A percentile compares a stretch with the other conserved stretches of the same genome.
Evolutionary conservation across 2,113 vertebrate genomes (phyloP).

Genomic region (Cottus gobio): DNA sequence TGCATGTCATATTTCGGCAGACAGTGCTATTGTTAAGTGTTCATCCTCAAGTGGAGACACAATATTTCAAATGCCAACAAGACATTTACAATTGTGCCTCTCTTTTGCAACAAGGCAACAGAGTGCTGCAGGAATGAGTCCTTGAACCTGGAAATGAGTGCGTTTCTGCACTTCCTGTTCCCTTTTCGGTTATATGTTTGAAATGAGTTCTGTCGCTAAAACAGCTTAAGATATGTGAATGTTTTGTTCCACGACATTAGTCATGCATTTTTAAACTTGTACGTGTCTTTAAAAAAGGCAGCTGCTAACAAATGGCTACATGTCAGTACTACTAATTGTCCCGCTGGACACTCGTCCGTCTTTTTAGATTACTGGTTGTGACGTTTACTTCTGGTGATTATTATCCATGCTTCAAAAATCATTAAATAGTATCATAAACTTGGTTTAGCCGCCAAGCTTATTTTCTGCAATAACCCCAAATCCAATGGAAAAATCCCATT

Average conservation of each 20-base stretch:
- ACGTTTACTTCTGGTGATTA: too few species aligned
- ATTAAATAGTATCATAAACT: background rate
- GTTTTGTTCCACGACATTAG: background rate
- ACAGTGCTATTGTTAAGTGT: background rate
- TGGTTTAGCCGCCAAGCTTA: background rate
- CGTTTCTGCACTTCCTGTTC: background rate
- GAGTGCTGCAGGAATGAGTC: background rate
- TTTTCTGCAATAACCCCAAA: background rate
- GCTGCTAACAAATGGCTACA: too few species aligned
- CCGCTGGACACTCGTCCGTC: too few species aligned
- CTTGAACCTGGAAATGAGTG: background rate
- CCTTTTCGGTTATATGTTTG: background rate
- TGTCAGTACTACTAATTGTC: background rate
- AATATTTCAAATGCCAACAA: slow-evolving; percentile 4
- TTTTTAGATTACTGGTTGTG: too few species aligned
- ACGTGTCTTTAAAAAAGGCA: background rate
- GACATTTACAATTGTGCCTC: background rate
- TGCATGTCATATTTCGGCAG: slow-evolving; percentile 1
- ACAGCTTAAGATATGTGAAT: background rate
- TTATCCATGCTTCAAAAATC: too few species aligned
- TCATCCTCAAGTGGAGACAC: slow-evolving; percentile 3
- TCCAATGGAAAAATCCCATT: background rate
- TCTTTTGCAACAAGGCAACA: background rate
- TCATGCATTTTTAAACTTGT: background rate
- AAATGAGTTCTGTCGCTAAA: background rate